A percentile compares a stretch with the other conserved stretches of the same genome.
phyloP scores from a whole-genome alignment of 2,113 vertebrate species.

The Pollimyrus isidori region DNA sequence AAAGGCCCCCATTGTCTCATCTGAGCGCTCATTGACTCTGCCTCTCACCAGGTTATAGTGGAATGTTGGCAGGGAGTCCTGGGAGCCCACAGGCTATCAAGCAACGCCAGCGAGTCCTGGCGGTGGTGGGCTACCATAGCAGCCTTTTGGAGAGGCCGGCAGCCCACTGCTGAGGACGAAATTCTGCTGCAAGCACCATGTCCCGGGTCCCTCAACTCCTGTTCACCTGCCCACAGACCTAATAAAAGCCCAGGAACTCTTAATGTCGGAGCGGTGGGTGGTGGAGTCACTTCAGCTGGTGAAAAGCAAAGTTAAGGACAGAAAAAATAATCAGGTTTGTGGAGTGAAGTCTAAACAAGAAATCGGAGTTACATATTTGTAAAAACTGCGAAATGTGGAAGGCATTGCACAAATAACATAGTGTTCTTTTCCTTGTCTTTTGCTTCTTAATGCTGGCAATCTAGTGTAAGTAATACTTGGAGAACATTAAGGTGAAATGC shows the following conservation, averaged over 20 bases:
- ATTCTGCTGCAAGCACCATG: not conserved
- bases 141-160: not conserved
- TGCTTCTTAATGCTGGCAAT: too few relatives aligned
- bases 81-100: not conserved
- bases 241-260: not conserved
- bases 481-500: too few relatives aligned
- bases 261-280: too few relatives aligned
- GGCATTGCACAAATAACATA: too few relatives aligned
- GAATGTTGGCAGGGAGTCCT: constrained; percentile 8
- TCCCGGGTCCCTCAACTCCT: not conserved
- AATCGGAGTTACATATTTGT: too few relatives aligned
- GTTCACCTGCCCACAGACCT: not conserved
- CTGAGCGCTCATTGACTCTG: not conserved
- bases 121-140: not conserved
- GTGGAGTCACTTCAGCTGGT: too few relatives aligned
- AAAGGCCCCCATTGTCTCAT: not conserved
- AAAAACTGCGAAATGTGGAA: too few relatives aligned
- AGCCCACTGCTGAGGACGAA: not conserved
- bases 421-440: too few relatives aligned
- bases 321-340: too few relatives aligned
- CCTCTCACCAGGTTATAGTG: constrained; percentile 9
- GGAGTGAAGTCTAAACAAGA: too few relatives aligned
- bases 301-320: too few relatives aligned
- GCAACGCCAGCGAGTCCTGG: not conserved
- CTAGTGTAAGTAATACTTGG: too few relatives aligned